phyloP scores from a whole-genome alignment of 2,888 invertebrate species.

The Liodrosophila aerea region DNA sequence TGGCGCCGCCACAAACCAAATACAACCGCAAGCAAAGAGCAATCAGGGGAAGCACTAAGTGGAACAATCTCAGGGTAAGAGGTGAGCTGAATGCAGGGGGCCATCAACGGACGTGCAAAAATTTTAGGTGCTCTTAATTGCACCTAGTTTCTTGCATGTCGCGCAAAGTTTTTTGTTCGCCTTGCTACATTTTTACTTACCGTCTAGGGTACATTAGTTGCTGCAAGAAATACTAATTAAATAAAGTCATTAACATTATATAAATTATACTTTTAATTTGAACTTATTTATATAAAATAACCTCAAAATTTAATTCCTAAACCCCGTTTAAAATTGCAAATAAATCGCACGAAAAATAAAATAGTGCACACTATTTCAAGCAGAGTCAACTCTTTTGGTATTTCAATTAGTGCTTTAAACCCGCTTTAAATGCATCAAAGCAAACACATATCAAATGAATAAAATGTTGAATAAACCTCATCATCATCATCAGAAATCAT shows the following conservation, averaged over 20 bases:
- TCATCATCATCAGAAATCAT: too few species aligned
- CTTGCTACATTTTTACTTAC: constrained; percentile 20
- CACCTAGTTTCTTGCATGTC: constrained; percentile 70
- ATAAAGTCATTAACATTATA: too few species aligned
- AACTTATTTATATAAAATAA: too few species aligned
- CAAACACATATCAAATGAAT: too few species aligned
- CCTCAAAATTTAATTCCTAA: too few species aligned
- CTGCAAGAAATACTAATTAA: background rate
- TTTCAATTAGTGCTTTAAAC: too few species aligned
- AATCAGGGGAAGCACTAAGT: background rate
- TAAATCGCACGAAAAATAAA: too few species aligned
- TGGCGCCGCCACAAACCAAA: constrained; percentile 19
- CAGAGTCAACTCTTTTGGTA: too few species aligned
- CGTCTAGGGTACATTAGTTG: constrained; percentile 14
- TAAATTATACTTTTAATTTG: background rate
- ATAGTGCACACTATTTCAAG: too few species aligned
- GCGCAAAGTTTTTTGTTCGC: constrained; percentile 41
- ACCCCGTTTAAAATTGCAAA: too few species aligned
- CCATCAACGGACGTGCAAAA: constrained; percentile 20
- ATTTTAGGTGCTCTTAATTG: constrained; percentile 60
- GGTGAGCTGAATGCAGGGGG: background rate
- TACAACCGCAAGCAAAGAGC: constrained; percentile 10
- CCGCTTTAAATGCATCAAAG: too few species aligned
- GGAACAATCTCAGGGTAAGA: background rate
- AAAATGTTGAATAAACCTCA: too few species aligned